These are phyloP conservation scores for Equus quagga DNA, from an alignment of 2,113 vertebrate genomes.

Conservation along the genomic window DNA sequence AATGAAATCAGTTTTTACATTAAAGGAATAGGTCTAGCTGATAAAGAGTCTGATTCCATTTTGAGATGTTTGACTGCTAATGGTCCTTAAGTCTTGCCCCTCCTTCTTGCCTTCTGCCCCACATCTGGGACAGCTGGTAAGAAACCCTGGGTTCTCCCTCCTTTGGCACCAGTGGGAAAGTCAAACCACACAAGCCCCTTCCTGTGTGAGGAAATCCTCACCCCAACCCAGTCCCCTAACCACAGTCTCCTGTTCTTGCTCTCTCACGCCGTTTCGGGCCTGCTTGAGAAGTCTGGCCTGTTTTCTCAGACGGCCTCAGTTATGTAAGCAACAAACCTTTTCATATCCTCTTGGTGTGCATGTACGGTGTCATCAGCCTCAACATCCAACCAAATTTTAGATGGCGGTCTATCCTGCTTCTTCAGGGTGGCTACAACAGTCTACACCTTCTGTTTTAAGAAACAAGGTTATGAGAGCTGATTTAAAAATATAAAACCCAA, in stretches of 20 bases:
- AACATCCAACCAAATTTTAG: not conserved
- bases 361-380: not conserved
- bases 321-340: not conserved
- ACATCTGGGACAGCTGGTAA: not conserved
- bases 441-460: not conserved
- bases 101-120: not conserved
- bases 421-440: not conserved
- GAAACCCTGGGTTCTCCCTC: not conserved
- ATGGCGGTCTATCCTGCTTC: not conserved
- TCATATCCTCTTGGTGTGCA: not conserved
- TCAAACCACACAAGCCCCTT: not conserved
- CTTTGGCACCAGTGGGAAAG: not conserved
- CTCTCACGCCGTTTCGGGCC: not conserved
- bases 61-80: not conserved
- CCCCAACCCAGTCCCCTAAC: not conserved
- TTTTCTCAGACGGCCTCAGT: not conserved
- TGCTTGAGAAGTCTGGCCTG: not conserved
- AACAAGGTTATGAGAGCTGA: not conserved
- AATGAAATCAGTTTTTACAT: not conserved
- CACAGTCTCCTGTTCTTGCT: not conserved
- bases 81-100: not conserved
- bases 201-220: not conserved
- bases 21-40: not conserved
- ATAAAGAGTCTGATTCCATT: not conserved
- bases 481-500: not conserved